These are phyloP conservation scores for Rattus norvegicus DNA, from an alignment of 2,113 vertebrate genomes.

Conservation along the genomic window DNA sequence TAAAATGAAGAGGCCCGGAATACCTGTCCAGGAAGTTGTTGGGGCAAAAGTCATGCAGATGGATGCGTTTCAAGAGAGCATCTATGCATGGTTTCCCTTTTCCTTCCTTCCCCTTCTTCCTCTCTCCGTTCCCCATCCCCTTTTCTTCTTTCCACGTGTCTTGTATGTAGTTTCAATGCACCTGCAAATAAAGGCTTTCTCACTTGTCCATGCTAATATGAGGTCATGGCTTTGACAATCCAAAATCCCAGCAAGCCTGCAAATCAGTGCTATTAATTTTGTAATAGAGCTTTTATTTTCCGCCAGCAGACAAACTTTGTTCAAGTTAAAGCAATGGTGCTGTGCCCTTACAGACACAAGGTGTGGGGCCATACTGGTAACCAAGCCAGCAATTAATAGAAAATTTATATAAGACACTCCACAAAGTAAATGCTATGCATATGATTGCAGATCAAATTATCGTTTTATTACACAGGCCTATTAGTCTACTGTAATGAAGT, in stretches of 20 bases:
- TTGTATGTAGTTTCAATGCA: slow-evolving; percentile 6
- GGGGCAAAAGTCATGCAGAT: slow-evolving; percentile 53
- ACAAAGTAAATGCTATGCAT: slow-evolving; percentile 66
- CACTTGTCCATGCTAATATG: background rate
- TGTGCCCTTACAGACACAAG: slow-evolving; percentile 29
- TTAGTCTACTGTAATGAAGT: slow-evolving; percentile 38
- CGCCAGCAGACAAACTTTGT: slow-evolving; percentile 26
- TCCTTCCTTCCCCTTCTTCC: background rate
- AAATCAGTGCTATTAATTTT: slow-evolving; percentile 29
- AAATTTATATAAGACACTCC: slow-evolving; percentile 62
- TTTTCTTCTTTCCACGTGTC: background rate
- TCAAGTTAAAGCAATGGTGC: slow-evolving; percentile 20
- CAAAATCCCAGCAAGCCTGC: slow-evolving; percentile 38
- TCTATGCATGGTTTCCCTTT: background rate
- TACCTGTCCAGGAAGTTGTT: background rate
- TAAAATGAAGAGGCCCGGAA: slow-evolving; percentile 47
- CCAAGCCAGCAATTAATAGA: slow-evolving; percentile 64
- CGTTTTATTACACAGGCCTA: slow-evolving; percentile 47
- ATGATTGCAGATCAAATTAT: slow-evolving; percentile 67
- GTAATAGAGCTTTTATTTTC: slow-evolving; percentile 39
- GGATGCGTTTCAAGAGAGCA: slow-evolving; percentile 43
- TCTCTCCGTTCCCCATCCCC: background rate
- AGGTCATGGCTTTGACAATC: background rate
- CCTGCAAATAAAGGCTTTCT: slow-evolving; percentile 9
- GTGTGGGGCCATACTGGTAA: slow-evolving; percentile 1